These are phyloP conservation scores for Drosophila baimaii DNA, from an alignment of 1,140 invertebrate species.

Conservation along the genomic window DNA sequence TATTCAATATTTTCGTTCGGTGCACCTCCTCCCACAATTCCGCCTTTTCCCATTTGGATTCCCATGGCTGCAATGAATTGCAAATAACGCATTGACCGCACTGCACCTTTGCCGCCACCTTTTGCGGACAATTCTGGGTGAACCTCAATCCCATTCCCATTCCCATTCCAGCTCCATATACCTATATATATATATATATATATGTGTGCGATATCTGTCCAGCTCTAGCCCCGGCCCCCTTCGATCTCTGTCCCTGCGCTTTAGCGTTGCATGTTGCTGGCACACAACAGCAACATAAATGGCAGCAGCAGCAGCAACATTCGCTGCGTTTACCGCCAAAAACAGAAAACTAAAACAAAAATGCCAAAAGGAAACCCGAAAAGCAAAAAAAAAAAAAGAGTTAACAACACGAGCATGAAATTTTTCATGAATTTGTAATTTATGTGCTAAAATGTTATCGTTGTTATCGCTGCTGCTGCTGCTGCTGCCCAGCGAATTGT, in stretches of 20 bases:
- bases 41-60: slow-evolving; percentile 52
- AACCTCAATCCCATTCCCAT: slow-evolving; percentile 51
- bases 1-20: background rate
- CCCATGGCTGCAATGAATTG: slow-evolving; percentile 75
- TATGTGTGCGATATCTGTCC: slow-evolving; percentile 64
- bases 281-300: slow-evolving; percentile 69
- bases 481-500: slow-evolving; percentile 49
- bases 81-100: slow-evolving; percentile 81
- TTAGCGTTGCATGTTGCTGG: slow-evolving; percentile 52
- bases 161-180: too few species aligned
- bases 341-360: slow-evolving; percentile 64
- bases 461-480: slow-evolving; percentile 76
- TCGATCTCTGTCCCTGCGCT: slow-evolving; percentile 1
- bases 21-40: slow-evolving; percentile 1
- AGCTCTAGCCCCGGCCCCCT: slow-evolving; percentile 6
- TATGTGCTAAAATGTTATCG: slow-evolving; percentile 82
- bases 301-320: slow-evolving; percentile 69
- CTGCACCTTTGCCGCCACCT: slow-evolving; percentile 79
- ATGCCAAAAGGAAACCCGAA: slow-evolving; percentile 36
- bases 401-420: slow-evolving; percentile 77
- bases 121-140: slow-evolving; percentile 72
- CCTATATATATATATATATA: too few species aligned
- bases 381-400: slow-evolving; percentile 46
- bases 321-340: slow-evolving; percentile 79
- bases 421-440: slow-evolving; percentile 82